Percentiles rank a stretch among this genome's conserved stretches.
phyloP scores from a whole-genome alignment of 2,888 invertebrate genomes.

The Standfussiana lucernea region DNA sequence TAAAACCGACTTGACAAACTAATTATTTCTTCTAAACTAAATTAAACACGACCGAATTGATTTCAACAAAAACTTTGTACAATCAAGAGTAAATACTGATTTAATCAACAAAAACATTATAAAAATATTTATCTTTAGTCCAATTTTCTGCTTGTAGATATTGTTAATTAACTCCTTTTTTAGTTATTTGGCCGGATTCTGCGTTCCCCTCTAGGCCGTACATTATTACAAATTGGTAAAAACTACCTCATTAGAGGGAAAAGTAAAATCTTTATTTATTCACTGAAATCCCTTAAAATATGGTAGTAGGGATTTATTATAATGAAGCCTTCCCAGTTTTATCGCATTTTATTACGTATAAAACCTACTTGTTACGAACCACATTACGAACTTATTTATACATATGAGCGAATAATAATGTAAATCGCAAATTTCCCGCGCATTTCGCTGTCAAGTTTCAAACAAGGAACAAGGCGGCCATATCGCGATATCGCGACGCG shows the following conservation, averaged over 20 bases:
- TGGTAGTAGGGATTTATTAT: background rate
- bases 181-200: slow-evolving; percentile 27
- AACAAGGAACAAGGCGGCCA: slow-evolving; percentile 57
- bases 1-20: slow-evolving; percentile 60
- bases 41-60: slow-evolving; percentile 58
- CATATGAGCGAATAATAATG: no score
- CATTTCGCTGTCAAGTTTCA: slow-evolving; percentile 52
- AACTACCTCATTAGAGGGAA: slow-evolving; percentile 35
- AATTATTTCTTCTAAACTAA: slow-evolving; percentile 58
- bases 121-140: slow-evolving; percentile 53
- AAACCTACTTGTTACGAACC: background rate
- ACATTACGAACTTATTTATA: slow-evolving; percentile 6
- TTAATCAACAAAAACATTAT: slow-evolving; percentile 46
- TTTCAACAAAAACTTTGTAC: slow-evolving; percentile 49
- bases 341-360: background rate
- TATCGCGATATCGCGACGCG: slow-evolving; percentile 57
- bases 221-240: slow-evolving; percentile 46
- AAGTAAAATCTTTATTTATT: slow-evolving; percentile 28
- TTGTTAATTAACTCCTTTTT: slow-evolving; percentile 57
- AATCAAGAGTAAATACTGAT: slow-evolving; percentile 45
- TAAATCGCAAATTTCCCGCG: slow-evolving; percentile 53
- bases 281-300: slow-evolving; percentile 22
- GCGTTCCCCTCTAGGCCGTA: slow-evolving; percentile 34
- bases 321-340: slow-evolving; percentile 15
- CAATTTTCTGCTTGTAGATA: slow-evolving; percentile 57